Conservation (phyloP, 2,113 vertebrate genomes). For the Mustela lutreola region DNA sequence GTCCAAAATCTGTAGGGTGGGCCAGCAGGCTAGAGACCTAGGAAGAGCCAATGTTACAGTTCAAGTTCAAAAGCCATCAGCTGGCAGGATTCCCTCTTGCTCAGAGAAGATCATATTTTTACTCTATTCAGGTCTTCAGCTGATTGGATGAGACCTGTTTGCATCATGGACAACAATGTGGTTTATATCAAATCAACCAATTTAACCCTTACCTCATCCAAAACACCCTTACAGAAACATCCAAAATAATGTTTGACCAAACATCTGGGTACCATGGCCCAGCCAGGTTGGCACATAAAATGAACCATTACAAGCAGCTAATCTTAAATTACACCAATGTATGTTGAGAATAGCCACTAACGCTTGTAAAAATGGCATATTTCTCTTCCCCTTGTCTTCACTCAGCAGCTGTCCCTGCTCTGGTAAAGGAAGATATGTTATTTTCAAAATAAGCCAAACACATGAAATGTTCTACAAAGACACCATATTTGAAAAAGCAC, state of each 20-base stretch:
- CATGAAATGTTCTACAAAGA: not conserved
- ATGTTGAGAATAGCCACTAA: not conserved
- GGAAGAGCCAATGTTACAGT: not conserved
- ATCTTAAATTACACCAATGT: not conserved
- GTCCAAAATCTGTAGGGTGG: not conserved
- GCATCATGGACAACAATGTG: not conserved
- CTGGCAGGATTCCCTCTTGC: not conserved
- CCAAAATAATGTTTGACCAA: not conserved
- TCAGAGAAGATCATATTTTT: not conserved
- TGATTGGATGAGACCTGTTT: not conserved
- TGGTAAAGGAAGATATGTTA: not conserved
- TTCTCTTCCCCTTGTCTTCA: not conserved
- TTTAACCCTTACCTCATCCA: not conserved
- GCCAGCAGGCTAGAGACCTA: not conserved
- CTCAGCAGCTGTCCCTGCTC: not conserved
- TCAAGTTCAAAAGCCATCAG: not conserved
- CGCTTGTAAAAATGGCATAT: not conserved
- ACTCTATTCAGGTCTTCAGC: not conserved
- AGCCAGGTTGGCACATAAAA: not conserved
- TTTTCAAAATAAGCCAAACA: constrained; percentile 29
- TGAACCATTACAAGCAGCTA: not conserved
- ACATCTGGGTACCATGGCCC: not conserved
- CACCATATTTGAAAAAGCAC: not conserved
- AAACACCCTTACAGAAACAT: not conserved
- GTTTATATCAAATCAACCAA: not conserved